Evolutionary conservation across 1,140 invertebrate genomes (phyloP).

Genomic region (Contarinia nasturtii): DNA sequence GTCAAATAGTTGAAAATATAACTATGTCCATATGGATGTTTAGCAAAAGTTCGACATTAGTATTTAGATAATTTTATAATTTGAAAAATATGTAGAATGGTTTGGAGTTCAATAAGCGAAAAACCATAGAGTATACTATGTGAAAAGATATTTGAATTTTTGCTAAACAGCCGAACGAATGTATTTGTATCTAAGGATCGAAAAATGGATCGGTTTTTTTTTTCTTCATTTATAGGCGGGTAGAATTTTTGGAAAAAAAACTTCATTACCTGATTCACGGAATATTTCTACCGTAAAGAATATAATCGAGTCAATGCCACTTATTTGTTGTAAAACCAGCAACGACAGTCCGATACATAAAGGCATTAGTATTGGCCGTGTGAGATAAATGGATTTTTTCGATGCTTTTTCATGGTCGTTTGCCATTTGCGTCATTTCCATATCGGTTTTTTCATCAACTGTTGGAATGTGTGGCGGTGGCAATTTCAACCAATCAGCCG

Average conservation of each 20-base stretch:
- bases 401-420: background rate
- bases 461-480: slow-evolving; percentile 9
- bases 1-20: background rate
- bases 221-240: background rate
- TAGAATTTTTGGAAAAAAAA: background rate
- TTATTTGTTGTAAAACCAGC: slow-evolving; percentile 43
- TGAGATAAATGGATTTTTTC: slow-evolving; percentile 19
- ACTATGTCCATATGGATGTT: too few species aligned
- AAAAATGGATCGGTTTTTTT: background rate
- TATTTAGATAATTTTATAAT: too few species aligned
- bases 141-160: too few species aligned
- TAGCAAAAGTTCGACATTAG: too few species aligned
- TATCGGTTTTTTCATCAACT: background rate
- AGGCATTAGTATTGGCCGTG: slow-evolving; percentile 24
- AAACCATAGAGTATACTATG: too few species aligned
- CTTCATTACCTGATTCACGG: slow-evolving; percentile 5
- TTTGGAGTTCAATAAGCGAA: too few species aligned
- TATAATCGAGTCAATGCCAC: slow-evolving; percentile 44
- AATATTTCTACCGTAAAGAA: slow-evolving; percentile 50
- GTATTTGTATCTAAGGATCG: too few species aligned
- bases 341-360: slow-evolving; percentile 26
- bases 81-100: too few species aligned
- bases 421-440: background rate
- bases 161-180: too few species aligned
- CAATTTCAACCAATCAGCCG: slow-evolving; percentile 28